phyloP scores from a whole-genome alignment of 1,140 invertebrate genomes.

The Habropoda laboriosa region DNA sequence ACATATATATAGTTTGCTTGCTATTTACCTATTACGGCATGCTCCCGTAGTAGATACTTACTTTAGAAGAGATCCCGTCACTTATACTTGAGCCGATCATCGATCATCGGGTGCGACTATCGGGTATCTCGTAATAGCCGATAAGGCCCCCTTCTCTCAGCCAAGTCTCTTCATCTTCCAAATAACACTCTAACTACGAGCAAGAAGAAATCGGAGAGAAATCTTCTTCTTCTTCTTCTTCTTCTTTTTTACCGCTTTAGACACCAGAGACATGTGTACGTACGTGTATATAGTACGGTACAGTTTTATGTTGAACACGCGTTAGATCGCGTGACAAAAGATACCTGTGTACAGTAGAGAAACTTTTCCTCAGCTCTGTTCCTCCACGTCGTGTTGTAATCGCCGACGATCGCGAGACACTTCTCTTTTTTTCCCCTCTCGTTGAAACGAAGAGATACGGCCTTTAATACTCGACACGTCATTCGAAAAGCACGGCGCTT shows the following conservation, averaged over 20 bases:
- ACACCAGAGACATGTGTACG: too few relatives aligned
- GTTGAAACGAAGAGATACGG: conserved; percentile 39
- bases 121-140: conserved; percentile 37
- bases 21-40: conserved; percentile 75
- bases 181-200: background rate
- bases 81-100: conserved; percentile 69
- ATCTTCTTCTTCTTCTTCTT: background rate
- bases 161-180: conserved; percentile 48
- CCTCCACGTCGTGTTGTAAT: too few relatives aligned
- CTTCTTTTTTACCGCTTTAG: too few relatives aligned
- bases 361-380: too few relatives aligned
- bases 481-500: conserved; percentile 13
- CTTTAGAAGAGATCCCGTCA: conserved; percentile 71
- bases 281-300: too few relatives aligned
- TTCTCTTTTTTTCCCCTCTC: too few relatives aligned
- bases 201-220: background rate
- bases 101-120: conserved; percentile 60
- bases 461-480: conserved; percentile 8
- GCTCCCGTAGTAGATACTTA: conserved; percentile 80
- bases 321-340: too few relatives aligned
- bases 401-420: background rate
- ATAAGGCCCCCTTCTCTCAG: background rate
- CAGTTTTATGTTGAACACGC: too few relatives aligned
- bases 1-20: conserved; percentile 81
- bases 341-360: too few relatives aligned